Base-by-base conservation (phyloP, 2,113 vertebrate genomes). In the Miniopterus natalensis region DNA sequence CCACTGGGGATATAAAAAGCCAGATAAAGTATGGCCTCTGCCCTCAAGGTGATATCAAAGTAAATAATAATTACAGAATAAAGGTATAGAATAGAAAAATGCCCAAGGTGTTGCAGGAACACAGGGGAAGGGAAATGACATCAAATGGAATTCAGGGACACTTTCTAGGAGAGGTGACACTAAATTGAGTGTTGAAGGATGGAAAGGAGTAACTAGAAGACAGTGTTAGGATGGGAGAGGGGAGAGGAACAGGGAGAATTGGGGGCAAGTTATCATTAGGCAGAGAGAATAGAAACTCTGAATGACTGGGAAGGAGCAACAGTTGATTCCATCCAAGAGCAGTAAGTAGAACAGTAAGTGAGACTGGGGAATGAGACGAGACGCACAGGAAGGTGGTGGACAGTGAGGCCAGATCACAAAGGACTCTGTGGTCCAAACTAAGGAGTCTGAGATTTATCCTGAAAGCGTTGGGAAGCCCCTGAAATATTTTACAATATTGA, bases 311-410 rank as follows among this genome's bases (percentile, higher is more conserved):
- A n/a, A 68, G 8, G 40, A 71, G 3, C 45, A 51, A 65, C 2
- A 4, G 29, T 12, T 13, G 17, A 31, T 18, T 45, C 47, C 29
- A 17, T 10, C 6, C 18, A 1, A 47, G 80, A n/a, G 13, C 17
- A 25, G 20, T 2, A n/a, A 55, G 12, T 3, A 63, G 90, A 31
- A 36, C 36, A 36, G 36, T 10, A 9, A 27, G 0, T 2, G 8
- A 17, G 14, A 18, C 0, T 20, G 25, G 42, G 20, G 18, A 51
- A 13, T 3, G 2, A 55, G 21, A 5, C 13, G 2, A 55, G 21
- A 5, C 9, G 7, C 3, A 0, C 14, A 15, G 17, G 29, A 3
- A 68, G 36, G 4, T 0, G 29, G 27, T 17, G 4, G 4, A 18
- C 6, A 2, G 18, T 0, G 8, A 90, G 49, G 13, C 29, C 36